Conservation (phyloP, 2,888 invertebrate genomes). For the Stegana nigrithorax region DNA sequence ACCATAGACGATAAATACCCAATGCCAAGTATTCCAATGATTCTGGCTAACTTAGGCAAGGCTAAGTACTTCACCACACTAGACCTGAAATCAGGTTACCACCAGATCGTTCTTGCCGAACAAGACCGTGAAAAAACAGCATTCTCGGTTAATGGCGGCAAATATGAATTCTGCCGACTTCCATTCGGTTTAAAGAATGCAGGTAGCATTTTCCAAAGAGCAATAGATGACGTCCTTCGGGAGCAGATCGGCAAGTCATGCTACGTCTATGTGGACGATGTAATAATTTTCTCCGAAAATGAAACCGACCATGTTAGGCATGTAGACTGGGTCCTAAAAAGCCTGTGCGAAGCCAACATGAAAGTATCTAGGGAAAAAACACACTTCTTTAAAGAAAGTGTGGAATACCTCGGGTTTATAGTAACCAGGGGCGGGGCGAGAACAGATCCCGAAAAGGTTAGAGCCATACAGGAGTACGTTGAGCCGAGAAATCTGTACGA, state of each 20-base stretch:
- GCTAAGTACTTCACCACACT: conserved; percentile 18
- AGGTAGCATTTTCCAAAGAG: conserved; percentile 57
- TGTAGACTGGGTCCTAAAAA: not conserved
- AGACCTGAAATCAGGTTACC: conserved; percentile 28
- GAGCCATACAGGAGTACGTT: not conserved
- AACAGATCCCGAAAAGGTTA: conserved; percentile 10
- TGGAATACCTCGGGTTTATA: not conserved
- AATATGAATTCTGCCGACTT: conserved; percentile 44
- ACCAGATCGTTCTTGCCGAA: conserved; percentile 27
- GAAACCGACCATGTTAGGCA: not conserved
- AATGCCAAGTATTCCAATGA: conserved; percentile 4
- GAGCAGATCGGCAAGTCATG: conserved; percentile 34
- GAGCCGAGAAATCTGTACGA: not conserved
- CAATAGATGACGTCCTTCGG: conserved; percentile 34
- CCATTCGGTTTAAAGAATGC: conserved; percentile 66
- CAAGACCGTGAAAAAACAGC: conserved; percentile 25
- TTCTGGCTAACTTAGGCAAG: conserved; percentile 18
- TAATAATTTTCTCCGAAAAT: conserved; percentile 48
- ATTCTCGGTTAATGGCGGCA: conserved; percentile 20
- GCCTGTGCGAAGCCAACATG: not conserved
- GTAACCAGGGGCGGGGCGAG: not conserved
- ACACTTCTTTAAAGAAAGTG: not conserved
- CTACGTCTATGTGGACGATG: conserved; percentile 15
- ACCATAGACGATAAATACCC: conserved; percentile 11
- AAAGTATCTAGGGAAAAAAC: not conserved